phyloP scores from a whole-genome alignment of 2,888 invertebrate genomes.

The Ptychoptera albimana region DNA sequence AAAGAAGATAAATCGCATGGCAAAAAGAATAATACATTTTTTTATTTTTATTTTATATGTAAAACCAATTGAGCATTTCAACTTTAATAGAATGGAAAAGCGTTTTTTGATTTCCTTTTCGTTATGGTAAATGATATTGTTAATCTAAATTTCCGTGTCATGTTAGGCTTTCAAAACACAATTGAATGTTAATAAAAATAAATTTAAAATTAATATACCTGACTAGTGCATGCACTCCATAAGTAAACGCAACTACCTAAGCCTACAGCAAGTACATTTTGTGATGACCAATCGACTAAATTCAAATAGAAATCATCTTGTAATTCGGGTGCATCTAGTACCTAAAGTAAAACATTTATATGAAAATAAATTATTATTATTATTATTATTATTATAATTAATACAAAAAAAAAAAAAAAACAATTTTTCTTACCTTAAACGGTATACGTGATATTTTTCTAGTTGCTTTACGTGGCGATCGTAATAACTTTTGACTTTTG shows the following conservation, averaged over 20 bases:
- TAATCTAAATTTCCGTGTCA: too few species aligned
- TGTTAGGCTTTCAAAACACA: too few species aligned
- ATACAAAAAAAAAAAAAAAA: not conserved
- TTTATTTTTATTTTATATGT: too few species aligned
- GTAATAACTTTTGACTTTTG: slow-evolving; percentile 83
- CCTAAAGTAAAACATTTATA: slow-evolving; percentile 18
- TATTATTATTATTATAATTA: not conserved
- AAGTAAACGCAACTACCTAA: slow-evolving; percentile 94
- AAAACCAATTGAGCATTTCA: too few species aligned
- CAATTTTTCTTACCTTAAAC: slow-evolving; percentile 48
- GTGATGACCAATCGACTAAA: slow-evolving; percentile 98
- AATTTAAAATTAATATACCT: slow-evolving; percentile 34
- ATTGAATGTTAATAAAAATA: too few species aligned
- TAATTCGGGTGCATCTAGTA: slow-evolving; percentile 88
- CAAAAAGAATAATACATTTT: too few species aligned
- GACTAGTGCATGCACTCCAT: slow-evolving; percentile 98
- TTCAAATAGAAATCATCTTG: slow-evolving; percentile 99
- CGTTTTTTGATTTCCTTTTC: too few species aligned
- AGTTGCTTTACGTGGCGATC: slow-evolving; percentile 94
- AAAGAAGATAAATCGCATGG: too few species aligned
- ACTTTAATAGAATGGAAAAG: too few species aligned
- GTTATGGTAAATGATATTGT: too few species aligned
- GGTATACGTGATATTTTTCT: slow-evolving; percentile 97
- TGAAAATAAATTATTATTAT: slow-evolving; percentile 11
- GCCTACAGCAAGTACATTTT: slow-evolving; percentile 96